Evolutionary conservation across 2,888 invertebrate species (phyloP).

Genomic region (Ochlodes sylvanus): DNA sequence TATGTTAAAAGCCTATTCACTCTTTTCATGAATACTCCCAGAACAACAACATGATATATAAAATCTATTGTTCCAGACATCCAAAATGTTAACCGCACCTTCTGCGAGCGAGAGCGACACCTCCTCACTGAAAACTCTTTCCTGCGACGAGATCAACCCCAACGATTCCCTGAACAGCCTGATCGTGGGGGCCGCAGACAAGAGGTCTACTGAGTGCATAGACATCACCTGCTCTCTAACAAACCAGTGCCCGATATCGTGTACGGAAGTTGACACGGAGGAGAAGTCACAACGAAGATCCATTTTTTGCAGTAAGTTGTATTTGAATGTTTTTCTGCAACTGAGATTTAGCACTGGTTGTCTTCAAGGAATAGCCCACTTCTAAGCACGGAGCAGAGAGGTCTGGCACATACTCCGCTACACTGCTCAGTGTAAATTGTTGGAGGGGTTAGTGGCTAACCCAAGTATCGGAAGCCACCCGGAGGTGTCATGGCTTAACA

Average conservation of each 20-base stretch:
- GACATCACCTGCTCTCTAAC: constrained; percentile 47
- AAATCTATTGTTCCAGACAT: constrained; percentile 5
- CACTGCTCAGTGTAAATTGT: no score
- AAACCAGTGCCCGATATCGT: constrained; percentile 46
- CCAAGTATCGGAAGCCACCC: no score
- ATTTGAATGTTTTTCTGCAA: no score
- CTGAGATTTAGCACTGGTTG: no score
- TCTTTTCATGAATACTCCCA: no score
- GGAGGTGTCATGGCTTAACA: no score
- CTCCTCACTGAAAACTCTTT: constrained; percentile 36
- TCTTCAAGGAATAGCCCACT: no score
- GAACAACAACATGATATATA: no score
- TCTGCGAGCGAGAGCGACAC: constrained; percentile 12
- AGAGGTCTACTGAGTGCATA: constrained; percentile 40
- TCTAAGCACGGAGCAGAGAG: no score
- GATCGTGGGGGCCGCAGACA: constrained; percentile 46
- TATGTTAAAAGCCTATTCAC: no score
- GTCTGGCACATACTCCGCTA: no score
- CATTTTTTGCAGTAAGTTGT: constrained; percentile 57
- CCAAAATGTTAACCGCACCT: constrained; percentile 12
- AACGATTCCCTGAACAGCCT: constrained; percentile 58
- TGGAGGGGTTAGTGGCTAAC: no score
- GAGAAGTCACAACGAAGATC: constrained; percentile 37
- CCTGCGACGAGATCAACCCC: constrained; percentile 46
- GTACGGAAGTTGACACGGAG: constrained; percentile 43